Percentiles rank a stretch among this genome's conserved stretches.
Conservation (phyloP, 2,797 vertebrate genomes). For the Hypotaenidia okinawae region DNA sequence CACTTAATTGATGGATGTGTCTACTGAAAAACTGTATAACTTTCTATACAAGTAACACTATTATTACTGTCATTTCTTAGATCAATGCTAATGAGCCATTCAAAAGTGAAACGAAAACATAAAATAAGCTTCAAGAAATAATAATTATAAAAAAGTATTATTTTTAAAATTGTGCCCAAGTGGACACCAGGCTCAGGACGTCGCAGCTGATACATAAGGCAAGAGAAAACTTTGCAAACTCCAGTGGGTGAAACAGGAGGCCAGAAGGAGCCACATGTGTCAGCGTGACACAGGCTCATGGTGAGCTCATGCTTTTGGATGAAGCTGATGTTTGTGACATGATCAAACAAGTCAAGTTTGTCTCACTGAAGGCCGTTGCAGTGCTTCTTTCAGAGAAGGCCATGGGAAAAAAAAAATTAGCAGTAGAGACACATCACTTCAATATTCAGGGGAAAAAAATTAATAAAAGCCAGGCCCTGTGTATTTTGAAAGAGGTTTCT, state of each 20-base stretch:
- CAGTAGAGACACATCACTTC: background rate
- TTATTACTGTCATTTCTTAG: conserved; percentile 85
- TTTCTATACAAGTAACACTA: conserved; percentile 84
- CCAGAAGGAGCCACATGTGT: background rate
- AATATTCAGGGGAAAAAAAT: background rate
- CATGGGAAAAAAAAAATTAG: background rate
- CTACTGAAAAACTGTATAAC: conserved; percentile 80
- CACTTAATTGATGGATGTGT: conserved; percentile 86
- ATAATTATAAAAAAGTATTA: background rate
- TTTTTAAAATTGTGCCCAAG: background rate
- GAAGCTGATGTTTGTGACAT: background rate
- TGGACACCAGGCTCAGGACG: conserved; percentile 15
- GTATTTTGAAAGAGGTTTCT: conserved; percentile 14
- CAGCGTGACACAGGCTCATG: background rate
- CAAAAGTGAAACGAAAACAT: conserved; percentile 74
- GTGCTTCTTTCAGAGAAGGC: background rate
- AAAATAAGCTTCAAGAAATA: conserved; percentile 65
- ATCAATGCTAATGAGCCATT: conserved; percentile 81
- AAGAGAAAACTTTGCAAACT: background rate
- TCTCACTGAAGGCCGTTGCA: background rate
- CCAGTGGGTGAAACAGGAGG: background rate
- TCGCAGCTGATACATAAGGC: background rate
- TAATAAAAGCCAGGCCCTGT: background rate
- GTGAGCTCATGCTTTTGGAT: conserved; percentile 9
- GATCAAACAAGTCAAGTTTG: conserved; percentile 18